Base-by-base conservation (phyloP, 2,888 invertebrate genomes). In the Platynereis dumerilii region DNA sequence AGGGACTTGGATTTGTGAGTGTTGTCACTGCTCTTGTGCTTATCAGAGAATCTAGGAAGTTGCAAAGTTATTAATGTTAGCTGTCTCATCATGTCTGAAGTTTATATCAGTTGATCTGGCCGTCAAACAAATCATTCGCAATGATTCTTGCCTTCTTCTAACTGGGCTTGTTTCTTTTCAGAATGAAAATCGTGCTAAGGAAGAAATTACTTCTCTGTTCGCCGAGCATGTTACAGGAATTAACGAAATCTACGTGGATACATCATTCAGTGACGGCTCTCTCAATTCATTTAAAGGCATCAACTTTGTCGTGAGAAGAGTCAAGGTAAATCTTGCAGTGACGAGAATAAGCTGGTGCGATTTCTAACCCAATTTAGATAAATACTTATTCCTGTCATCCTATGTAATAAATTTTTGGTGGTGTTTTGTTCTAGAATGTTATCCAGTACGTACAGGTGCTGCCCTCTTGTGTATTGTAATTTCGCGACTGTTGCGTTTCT, bases 141-240 rank as follows among this genome's bases (percentile, higher is more conserved):
- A n/a, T n/a, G n/a, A n/a, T n/a, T n/a, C n/a, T n/a, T n/a, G n/a
- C n/a, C n/a, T n/a, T n/a, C n/a, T n/a, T n/a, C n/a, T n/a, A n/a
- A n/a, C n/a, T n/a, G n/a, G n/a, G n/a, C n/a, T n/a, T n/a, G n/a
- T 17, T 59, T 26, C 86, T 10, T 20, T 28, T 26, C 69, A 81
- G 80, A 65, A 69, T 67, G 68, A 66, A 17, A 75, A 76, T 5
- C 62, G 96, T 86, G 96, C 96, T 1, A 88, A 93, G 68, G 97
- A 99, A 84, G 98, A 99, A 87, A 98, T 99, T 79, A 88, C 96
- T 70, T 95, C 96, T 0, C 87, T 99, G 76, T 97, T 99, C 85
- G 95, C 96, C 65, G 96, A 96, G 85, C 99, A 99, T 86, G 96
- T 99, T 2, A 74, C 73, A 20, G 98, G 97, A 45, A 94, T 97